These are phyloP conservation scores for Acleris cristana DNA, from an alignment of 2,888 invertebrate genomes.

Conservation along the genomic window DNA sequence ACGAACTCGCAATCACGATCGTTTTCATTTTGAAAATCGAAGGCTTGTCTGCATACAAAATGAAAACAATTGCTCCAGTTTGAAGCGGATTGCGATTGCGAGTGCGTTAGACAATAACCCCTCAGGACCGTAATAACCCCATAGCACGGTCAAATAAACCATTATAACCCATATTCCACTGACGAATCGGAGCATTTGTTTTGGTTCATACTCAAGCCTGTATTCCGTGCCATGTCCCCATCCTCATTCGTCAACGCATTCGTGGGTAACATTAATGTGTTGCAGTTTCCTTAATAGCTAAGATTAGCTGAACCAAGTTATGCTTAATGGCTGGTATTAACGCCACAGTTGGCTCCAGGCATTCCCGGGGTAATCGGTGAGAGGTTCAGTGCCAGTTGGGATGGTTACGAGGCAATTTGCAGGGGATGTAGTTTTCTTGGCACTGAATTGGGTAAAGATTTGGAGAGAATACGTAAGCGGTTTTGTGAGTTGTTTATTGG, in stretches of 20 bases:
- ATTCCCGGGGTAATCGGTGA: constrained; percentile 1
- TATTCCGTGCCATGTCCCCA: background rate
- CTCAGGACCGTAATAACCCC: too few species aligned
- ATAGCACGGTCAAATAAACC: too few species aligned
- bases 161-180: too few species aligned
- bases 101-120: too few species aligned
- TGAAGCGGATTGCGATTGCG: too few species aligned
- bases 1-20: too few species aligned
- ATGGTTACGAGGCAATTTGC: too few species aligned
- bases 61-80: too few species aligned
- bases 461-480: background rate
- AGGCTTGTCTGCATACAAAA: too few species aligned
- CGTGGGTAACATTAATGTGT: background rate
- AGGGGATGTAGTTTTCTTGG: too few species aligned
- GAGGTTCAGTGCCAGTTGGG: background rate
- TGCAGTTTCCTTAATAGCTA: constrained; percentile 11
- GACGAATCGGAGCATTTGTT: background rate
- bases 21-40: too few species aligned
- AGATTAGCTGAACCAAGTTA: constrained; percentile 13
- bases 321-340: constrained; percentile 9
- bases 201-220: background rate
- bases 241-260: background rate
- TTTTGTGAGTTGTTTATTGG: background rate
- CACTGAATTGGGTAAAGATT: too few species aligned
- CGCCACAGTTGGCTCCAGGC: constrained; percentile 6